Conservation (phyloP, 2,797 vertebrate genomes). For the Labeo calbasu region DNA sequence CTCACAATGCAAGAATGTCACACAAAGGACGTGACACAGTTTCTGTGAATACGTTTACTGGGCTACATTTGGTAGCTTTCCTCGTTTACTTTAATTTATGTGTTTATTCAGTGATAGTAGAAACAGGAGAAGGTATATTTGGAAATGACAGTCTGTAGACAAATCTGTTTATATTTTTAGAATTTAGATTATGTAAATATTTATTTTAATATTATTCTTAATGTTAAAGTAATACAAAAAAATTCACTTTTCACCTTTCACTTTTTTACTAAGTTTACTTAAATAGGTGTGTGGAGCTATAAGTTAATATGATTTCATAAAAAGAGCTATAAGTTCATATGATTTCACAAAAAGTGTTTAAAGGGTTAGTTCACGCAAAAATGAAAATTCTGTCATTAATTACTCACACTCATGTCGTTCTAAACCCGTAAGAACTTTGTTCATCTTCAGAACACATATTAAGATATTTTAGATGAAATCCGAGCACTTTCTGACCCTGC, state of each 20-base stretch:
- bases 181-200: background rate
- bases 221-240: too few species aligned
- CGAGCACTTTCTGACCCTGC: too few species aligned
- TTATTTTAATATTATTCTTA: background rate
- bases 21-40: slow-evolving; percentile 17
- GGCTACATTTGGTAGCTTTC: background rate
- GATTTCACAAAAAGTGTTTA: background rate
- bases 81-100: background rate
- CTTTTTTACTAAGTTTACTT: background rate
- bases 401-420: too few species aligned
- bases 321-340: background rate
- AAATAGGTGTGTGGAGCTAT: background rate
- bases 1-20: slow-evolving; percentile 12
- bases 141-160: background rate
- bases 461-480: too few species aligned
- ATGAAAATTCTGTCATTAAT: too few species aligned
- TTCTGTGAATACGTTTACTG: background rate
- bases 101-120: too few species aligned
- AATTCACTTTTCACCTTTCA: background rate
- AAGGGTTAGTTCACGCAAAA: background rate
- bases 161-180: background rate
- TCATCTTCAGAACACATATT: too few species aligned
- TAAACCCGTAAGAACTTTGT: too few species aligned
- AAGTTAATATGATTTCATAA: background rate
- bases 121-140: background rate